Evolutionary conservation across 2,113 vertebrate species (phyloP), one percentile per base, ranked within the genome.

Genomic region (Vidua chalybeata): DNA sequence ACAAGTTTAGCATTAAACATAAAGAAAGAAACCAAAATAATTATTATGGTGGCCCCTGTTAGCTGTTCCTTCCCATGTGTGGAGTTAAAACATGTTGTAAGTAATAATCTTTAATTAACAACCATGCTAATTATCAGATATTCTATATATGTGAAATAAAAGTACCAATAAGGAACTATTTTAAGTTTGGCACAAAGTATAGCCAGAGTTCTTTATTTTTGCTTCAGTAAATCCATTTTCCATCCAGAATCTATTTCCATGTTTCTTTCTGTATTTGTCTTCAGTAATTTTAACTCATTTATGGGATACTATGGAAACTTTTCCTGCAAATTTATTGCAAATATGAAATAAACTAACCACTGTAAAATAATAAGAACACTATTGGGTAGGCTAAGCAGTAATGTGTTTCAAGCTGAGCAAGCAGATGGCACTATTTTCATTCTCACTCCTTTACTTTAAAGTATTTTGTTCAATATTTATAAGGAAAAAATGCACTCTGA

Each of bases 371-470:
- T 64, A 15, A 93, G 30, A 88, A 83, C 27, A n/a, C 10, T 73
- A 82, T 33, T 41, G 45, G 15, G 22, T 74, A 84, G 27, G 27
- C 13, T 92, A 88, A 59, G 20, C 8, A 73, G 26, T 43, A 69
- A 56, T 39, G 15, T 55, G n/a, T 71, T 86, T 94, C 79, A 93
- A 81, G 52, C 73, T 71, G 73, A 88, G 72, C 68, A 95, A 92
- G 83, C 92, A 92, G 92, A 93, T 94, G 92, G 37, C 75, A 91
- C 62, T 95, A 80, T 89, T 89, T 76, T 93, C 68, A 77, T 80
- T 92, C 46, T 83, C 66, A 46, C 8, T 83, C 15, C 74, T 86
- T 77, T 88, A 85, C 88, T 89, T 85, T 64, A 49, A 95, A 75
- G 11, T 37, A 43, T 80, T 90, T 88, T 83, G 6, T 83, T 79